These are phyloP conservation scores for Oophaga sylvatica DNA, from an alignment of 2,797 vertebrate genomes.

Conservation along the genomic window DNA sequence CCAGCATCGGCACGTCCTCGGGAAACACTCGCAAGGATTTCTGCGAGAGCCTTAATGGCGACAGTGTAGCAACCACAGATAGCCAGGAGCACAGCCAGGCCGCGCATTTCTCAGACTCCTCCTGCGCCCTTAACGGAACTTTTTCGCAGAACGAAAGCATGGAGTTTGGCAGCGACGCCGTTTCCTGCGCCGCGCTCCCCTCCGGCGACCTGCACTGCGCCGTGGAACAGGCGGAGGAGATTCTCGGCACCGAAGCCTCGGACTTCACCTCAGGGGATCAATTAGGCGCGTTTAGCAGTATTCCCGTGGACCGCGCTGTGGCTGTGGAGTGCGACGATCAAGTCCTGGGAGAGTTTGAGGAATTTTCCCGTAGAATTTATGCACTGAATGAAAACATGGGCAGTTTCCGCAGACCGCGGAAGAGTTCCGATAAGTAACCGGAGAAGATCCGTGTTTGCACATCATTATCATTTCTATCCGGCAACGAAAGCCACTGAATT, in stretches of 20 bases:
- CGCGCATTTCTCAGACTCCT: constrained; percentile 65
- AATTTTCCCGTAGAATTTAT: constrained; percentile 96
- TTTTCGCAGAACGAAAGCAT: constrained; percentile 72
- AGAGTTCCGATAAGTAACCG: constrained; percentile 90
- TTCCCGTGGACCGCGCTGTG: constrained; percentile 94
- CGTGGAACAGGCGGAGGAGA: constrained; percentile 94
- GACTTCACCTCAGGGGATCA: constrained; percentile 79
- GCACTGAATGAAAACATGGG: constrained; percentile 94
- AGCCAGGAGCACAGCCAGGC: constrained; percentile 54
- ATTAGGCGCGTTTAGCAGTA: constrained; percentile 86
- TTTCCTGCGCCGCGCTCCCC: constrained; percentile 49
- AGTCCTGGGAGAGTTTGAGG: constrained; percentile 94
- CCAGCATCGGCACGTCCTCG: constrained; percentile 75
- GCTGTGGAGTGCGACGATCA: constrained; percentile 96
- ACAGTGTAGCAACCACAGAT: constrained; percentile 51
- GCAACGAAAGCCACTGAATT: background rate
- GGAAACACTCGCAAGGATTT: constrained; percentile 66
- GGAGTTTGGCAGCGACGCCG: constrained; percentile 31
- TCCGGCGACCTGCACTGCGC: constrained; percentile 79
- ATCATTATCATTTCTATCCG: constrained; percentile 76
- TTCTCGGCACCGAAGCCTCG: constrained; percentile 92
- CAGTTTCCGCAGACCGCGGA: constrained; percentile 91
- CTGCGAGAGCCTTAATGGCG: constrained; percentile 66
- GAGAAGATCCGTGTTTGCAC: constrained; percentile 81
- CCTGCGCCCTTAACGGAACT: constrained; percentile 74